A percentile compares a stretch with the other conserved stretches of the same genome.
Evolutionary conservation across 2,888 invertebrate species (phyloP).

Genomic region (Caenorhabditis japonica): DNA sequence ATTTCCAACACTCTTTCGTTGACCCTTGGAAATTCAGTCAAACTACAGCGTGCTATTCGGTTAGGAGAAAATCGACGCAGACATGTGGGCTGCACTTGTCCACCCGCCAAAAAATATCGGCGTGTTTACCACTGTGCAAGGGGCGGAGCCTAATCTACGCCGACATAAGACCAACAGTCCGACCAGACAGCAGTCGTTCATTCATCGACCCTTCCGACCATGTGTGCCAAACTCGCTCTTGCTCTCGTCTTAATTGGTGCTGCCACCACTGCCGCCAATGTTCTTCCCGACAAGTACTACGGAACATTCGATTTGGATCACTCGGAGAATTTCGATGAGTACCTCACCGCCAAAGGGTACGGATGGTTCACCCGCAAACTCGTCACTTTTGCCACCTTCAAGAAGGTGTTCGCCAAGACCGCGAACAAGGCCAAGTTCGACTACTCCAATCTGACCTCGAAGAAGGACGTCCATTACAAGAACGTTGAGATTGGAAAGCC

Average conservation of each 20-base stretch:
- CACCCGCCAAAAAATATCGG: slow-evolving; percentile 6
- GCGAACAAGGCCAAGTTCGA: slow-evolving; percentile 50
- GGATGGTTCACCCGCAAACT: slow-evolving; percentile 71
- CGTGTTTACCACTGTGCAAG: slow-evolving; percentile 45
- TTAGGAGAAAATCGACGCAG: slow-evolving; percentile 28
- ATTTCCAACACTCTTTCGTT: slow-evolving; percentile 10
- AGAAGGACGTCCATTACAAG: slow-evolving; percentile 74
- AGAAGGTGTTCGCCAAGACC: slow-evolving; percentile 65
- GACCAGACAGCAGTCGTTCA: slow-evolving; percentile 37
- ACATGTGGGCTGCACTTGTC: slow-evolving; percentile 43
- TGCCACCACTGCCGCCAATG: slow-evolving; percentile 28
- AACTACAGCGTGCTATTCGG: slow-evolving; percentile 15
- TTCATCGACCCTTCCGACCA: slow-evolving; percentile 37
- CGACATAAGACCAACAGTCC: slow-evolving; percentile 37
- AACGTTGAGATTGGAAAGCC: slow-evolving; percentile 67
- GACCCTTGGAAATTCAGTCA: slow-evolving; percentile 14
- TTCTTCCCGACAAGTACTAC: slow-evolving; percentile 67
- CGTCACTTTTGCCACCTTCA: slow-evolving; percentile 68
- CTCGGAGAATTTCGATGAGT: slow-evolving; percentile 72
- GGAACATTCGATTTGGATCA: slow-evolving; percentile 67
- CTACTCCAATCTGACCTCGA: slow-evolving; percentile 70
- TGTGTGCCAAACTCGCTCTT: slow-evolving; percentile 42
- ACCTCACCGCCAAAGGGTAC: slow-evolving; percentile 69
- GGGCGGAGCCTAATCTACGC: slow-evolving; percentile 35
- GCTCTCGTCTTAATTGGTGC: slow-evolving; percentile 49